Evolutionary conservation across 1,140 invertebrate genomes (phyloP), one percentile per base, ranked within the genome.

Genomic region (Drosophila elegans): DNA sequence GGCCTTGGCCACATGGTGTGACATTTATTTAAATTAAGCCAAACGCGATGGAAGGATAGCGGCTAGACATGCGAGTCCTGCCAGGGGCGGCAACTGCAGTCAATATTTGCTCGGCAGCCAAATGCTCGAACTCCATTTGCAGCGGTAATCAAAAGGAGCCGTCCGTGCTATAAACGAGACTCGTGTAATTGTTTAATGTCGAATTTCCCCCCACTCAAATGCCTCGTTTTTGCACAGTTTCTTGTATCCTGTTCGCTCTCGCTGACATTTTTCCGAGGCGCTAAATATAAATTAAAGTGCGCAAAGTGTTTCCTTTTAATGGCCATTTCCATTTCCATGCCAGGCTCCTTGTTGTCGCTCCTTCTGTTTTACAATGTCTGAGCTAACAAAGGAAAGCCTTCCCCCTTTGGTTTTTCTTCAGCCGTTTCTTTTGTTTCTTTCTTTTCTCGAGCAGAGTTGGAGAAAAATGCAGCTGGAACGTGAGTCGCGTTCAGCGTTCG

Each of bases 241-340:
- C 12, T 11, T 16, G 16, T 29, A 11, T 42, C 38, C 29, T 51
- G 25, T 67, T 54, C 25, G 38, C 60, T 52, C 49, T 68, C 38
- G 72, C 59, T 66, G 59, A 13, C 63, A 68, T 69, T 79, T 82
- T 73, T 82, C 59, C 59, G 45, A 83, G 83, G 79, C 83, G 84
- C 59, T 81, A 60, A 86, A 88, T 83, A 86, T 83, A 83, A 86
- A 86, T 86, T 86, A 88, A 86, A 89, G 84, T 77, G 79, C 46
- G 63, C 60, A 83, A 83, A 86, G 85, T 83, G 83, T 83, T 86
- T 83, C 83, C 79, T 80, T 80, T 83, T 83, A 76, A 55, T 73
- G 67, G 39, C 69, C 55, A 66, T 71, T 69, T 67, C 49, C 48
- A 78, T 85, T 85, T 72, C 78, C 29, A 32, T 32, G 54, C 45